These are phyloP conservation scores for Stictonetta naevosa DNA, from an alignment of 2,113 vertebrate genomes.

Conservation along the genomic window DNA sequence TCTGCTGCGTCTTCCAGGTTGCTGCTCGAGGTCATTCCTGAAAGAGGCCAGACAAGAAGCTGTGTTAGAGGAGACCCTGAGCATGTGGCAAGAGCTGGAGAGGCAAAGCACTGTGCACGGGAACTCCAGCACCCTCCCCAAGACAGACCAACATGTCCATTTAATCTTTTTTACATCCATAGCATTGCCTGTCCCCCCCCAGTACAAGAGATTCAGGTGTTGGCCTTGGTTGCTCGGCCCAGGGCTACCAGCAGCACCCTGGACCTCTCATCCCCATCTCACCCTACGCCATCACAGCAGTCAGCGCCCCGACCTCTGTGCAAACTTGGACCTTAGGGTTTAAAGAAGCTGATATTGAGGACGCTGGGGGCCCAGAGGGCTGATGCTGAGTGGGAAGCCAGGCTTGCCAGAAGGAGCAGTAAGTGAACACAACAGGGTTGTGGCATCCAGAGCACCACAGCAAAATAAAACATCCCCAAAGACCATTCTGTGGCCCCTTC, in stretches of 20 bases:
- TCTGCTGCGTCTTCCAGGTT: background rate
- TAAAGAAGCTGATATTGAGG: background rate
- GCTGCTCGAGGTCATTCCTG: constrained; percentile 35
- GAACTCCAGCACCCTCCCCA: background rate
- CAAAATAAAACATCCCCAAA: background rate
- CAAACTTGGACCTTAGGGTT: too few relatives aligned
- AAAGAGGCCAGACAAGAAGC: background rate
- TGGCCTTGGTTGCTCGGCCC: too few relatives aligned
- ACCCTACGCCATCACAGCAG: background rate
- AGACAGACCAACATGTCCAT: rapidly evolving
- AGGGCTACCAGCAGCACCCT: background rate
- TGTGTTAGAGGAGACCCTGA: background rate
- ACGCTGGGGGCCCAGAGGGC: background rate
- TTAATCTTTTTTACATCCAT: rapidly evolving
- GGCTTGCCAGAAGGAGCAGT: background rate
- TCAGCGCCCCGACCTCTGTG: too few relatives aligned
- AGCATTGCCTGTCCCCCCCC: rapidly evolving
- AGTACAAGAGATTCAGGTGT: background rate
- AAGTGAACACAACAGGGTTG: rapidly evolving
- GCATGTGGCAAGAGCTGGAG: rapidly evolving
- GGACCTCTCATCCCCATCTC: background rate
- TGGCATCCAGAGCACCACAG: background rate
- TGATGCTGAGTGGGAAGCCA: background rate
- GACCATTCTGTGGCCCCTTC: background rate
- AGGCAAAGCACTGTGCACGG: rapidly evolving